These are phyloP conservation scores for Zaprionus taronus DNA, from an alignment of 1,140 invertebrate genomes.

Conservation along the genomic window DNA sequence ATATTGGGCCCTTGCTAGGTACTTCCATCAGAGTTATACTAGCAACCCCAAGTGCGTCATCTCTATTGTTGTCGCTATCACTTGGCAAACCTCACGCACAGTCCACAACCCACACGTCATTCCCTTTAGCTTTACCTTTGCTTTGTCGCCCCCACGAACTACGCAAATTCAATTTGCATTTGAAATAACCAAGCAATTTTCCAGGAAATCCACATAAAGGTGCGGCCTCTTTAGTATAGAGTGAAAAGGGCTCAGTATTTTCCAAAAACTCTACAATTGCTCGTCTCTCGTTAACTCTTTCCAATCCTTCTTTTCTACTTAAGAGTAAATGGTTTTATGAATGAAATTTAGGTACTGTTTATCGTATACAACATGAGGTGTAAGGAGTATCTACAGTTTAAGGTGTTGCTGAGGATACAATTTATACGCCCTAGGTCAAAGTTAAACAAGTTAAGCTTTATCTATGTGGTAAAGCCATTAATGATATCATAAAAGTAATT, in stretches of 20 bases:
- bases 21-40: conserved; percentile 19
- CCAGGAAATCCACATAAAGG: conserved; percentile 54
- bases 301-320: background rate
- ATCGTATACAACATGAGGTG: background rate
- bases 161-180: conserved; percentile 74
- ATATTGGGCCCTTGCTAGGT: conserved; percentile 19
- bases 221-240: background rate
- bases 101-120: background rate
- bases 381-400: background rate
- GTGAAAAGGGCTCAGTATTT: background rate
- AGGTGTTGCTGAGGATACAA: background rate
- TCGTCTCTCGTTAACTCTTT: background rate
- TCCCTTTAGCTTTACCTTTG: background rate
- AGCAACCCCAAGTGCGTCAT: conserved; percentile 62
- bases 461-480: no score
- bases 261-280: background rate
- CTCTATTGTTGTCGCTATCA: conserved; percentile 48
- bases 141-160: conserved; percentile 1
- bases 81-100: background rate
- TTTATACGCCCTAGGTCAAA: background rate
- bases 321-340: background rate
- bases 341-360: background rate
- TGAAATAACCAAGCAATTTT: conserved; percentile 50
- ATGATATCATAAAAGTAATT: no score
- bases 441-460: background rate